phyloP scores from a whole-genome alignment of 2,113 vertebrate genomes.

The Protomyctophum bolini region DNA sequence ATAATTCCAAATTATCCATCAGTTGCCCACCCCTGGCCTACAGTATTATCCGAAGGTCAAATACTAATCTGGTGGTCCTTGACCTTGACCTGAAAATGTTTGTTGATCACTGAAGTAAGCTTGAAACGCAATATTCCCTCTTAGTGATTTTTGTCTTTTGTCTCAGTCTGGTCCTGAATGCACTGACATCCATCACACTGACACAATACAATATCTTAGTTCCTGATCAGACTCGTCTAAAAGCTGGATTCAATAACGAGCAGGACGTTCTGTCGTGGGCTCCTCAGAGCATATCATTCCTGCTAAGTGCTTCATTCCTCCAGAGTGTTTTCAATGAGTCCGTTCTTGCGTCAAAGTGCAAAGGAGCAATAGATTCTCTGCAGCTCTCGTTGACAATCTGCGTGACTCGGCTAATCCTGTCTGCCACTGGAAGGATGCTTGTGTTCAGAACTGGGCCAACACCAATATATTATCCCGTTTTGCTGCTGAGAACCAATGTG shows the following conservation, averaged over 20 bases:
- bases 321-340: slow-evolving; percentile 31
- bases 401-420: neutral
- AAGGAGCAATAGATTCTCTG: slow-evolving; percentile 30
- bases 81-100: too few relatives aligned
- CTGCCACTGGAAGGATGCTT: neutral
- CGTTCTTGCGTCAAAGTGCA: slow-evolving; percentile 27
- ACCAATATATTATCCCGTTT: neutral
- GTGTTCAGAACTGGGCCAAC: neutral
- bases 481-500: neutral
- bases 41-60: too few relatives aligned
- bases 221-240: too few relatives aligned
- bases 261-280: slow-evolving; percentile 62
- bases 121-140: too few relatives aligned
- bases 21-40: too few relatives aligned
- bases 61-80: too few relatives aligned
- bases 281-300: slow-evolving; percentile 48
- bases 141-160: too few relatives aligned
- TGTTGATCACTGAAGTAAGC: too few relatives aligned
- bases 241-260: slow-evolving; percentile 63
- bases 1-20: too few relatives aligned
- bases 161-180: too few relatives aligned
- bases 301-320: slow-evolving; percentile 41
- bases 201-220: too few relatives aligned
- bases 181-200: too few relatives aligned
- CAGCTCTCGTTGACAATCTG: slow-evolving; percentile 14